Evolutionary conservation across 2,888 invertebrate species (phyloP).

Genomic region (Phanerotoma sp.): DNA sequence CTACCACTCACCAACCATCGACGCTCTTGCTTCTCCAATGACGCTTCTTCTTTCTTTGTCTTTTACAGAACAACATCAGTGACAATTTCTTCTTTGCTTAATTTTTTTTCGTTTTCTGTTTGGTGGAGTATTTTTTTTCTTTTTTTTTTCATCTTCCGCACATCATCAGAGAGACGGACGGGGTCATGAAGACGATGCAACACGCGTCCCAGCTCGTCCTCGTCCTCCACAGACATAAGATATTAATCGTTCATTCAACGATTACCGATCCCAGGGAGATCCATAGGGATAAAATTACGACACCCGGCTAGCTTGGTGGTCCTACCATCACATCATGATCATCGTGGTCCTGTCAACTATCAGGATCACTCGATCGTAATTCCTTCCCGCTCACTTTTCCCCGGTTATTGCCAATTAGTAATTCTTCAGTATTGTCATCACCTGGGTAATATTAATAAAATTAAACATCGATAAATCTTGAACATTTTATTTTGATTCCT

Average conservation of each 20-base stretch:
- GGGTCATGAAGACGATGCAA: conserved; percentile 10
- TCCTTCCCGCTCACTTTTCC: conserved; percentile 47
- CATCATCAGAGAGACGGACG: conserved; percentile 2
- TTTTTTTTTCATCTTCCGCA: neutral
- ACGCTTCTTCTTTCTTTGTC: conserved; percentile 21
- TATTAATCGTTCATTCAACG: conserved; percentile 55
- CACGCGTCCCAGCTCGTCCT: conserved; percentile 40
- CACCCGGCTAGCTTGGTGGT: conserved; percentile 51
- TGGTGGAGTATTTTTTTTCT: neutral
- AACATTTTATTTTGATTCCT: no score
- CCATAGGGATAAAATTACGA: conserved; percentile 51
- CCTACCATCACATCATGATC: no score
- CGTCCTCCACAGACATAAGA: conserved; percentile 44
- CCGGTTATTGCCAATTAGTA: neutral
- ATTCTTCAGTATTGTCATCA: no score
- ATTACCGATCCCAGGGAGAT: conserved; percentile 44
- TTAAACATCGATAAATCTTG: no score
- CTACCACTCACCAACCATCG: conserved; percentile 13
- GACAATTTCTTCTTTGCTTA: neutral
- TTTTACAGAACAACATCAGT: conserved; percentile 3
- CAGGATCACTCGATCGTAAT: conserved; percentile 55
- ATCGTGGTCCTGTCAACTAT: conserved; percentile 27
- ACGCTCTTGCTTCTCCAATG: conserved; percentile 24
- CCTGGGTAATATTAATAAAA: no score
- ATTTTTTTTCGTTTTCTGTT: neutral